Conservation (phyloP, 1,140 invertebrate genomes). For the Drosophila takahashii region DNA sequence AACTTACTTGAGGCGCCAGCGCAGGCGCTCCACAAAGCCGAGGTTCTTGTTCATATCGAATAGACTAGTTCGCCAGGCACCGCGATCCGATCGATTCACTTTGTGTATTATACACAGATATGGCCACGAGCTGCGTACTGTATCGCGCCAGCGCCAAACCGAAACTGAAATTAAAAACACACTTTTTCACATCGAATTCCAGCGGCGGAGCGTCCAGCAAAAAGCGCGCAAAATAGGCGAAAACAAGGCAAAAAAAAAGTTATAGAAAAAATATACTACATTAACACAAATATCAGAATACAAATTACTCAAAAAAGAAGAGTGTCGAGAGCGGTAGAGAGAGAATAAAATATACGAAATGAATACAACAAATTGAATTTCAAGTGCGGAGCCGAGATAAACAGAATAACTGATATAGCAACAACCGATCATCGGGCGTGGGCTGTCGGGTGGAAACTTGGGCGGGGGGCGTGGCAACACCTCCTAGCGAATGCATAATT, state of each 20-base stretch:
- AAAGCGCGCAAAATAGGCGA: constrained; percentile 34
- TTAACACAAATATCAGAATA: constrained; percentile 74
- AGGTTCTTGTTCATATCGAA: constrained; percentile 69
- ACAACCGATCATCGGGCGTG: constrained; percentile 31
- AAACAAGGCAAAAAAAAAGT: constrained; percentile 44
- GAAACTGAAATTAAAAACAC: constrained; percentile 73
- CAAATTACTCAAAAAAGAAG: constrained; percentile 56
- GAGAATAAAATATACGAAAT: constrained; percentile 41
- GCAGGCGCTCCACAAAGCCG: constrained; percentile 72
- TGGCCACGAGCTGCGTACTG: constrained; percentile 59
- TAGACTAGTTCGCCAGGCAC: constrained; percentile 25
- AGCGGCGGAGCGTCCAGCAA: constrained; percentile 44
- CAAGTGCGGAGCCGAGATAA: constrained; percentile 60
- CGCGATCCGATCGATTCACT: constrained; percentile 25
- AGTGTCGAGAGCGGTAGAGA: constrained; percentile 36
- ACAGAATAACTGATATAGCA: constrained; percentile 28
- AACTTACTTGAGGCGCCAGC: constrained; percentile 80
- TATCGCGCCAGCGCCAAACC: constrained; percentile 62
- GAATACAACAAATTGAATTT: constrained; percentile 39
- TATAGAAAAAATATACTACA: constrained; percentile 54
- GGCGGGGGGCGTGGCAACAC: background rate
- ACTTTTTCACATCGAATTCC: constrained; percentile 59
- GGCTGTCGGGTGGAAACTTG: constrained; percentile 22
- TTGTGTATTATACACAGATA: background rate
- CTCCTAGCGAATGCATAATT: constrained; percentile 55